Evolutionary conservation across 2,888 invertebrate genomes (phyloP).

Genomic region (Pristionchus japonicus): DNA sequence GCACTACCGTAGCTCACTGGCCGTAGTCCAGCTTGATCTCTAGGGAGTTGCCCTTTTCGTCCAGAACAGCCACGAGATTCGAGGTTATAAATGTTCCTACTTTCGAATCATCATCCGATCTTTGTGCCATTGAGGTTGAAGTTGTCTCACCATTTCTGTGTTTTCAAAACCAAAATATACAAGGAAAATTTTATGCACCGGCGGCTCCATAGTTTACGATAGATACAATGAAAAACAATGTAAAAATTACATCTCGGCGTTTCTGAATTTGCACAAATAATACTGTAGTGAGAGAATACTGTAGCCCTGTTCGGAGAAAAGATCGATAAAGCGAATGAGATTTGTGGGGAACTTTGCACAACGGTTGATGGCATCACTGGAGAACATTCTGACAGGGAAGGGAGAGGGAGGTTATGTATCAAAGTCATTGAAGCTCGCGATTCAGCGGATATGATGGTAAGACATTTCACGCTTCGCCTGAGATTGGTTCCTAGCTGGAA

Average conservation of each 20-base stretch:
- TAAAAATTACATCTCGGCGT: neutral
- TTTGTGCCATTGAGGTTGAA: no score
- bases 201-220: neutral
- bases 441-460: conserved; percentile 6
- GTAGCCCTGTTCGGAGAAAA: conserved; percentile 15
- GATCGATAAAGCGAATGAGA: conserved; percentile 32
- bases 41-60: no score
- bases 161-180: neutral
- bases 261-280: neutral
- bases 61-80: no score
- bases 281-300: neutral
- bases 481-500: conserved; percentile 39
- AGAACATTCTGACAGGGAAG: neutral
- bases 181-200: neutral
- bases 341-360: conserved; percentile 2
- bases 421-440: conserved; percentile 13
- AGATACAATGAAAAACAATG: neutral
- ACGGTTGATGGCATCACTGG: conserved; percentile 35
- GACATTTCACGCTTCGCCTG: conserved; percentile 29
- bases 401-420: neutral
- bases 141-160: neutral
- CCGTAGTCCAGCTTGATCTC: no score
- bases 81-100: no score
- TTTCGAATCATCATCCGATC: no score
- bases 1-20: neutral